A percentile compares a stretch with the other conserved stretches of the same genome.
phyloP scores from a whole-genome alignment of 2,888 invertebrate species.

The Prosapia bicincta region DNA sequence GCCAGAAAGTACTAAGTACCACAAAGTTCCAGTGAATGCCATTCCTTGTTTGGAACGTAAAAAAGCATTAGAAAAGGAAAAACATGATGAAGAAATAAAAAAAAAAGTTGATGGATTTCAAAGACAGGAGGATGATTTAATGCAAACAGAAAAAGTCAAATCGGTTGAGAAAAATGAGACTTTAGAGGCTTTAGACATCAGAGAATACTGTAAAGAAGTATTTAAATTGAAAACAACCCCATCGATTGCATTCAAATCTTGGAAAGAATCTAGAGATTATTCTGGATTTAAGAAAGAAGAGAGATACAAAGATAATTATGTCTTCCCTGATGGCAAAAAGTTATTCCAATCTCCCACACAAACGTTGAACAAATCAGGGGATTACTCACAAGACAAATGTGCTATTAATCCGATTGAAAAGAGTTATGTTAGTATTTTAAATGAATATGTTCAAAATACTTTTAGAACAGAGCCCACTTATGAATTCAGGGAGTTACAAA shows the following conservation, averaged over 20 bases:
- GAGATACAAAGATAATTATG: constrained; percentile 76
- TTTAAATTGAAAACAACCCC: constrained; percentile 83
- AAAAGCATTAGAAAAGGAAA: constrained; percentile 71
- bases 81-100: constrained; percentile 49
- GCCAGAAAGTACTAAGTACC: constrained; percentile 73
- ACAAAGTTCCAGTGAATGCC: constrained; percentile 75
- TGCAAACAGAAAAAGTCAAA: constrained; percentile 79
- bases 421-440: constrained; percentile 92
- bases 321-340: constrained; percentile 86
- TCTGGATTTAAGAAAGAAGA: constrained; percentile 71
- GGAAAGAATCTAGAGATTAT: constrained; percentile 86
- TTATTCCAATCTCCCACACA: constrained; percentile 81
- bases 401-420: constrained; percentile 97
- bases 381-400: constrained; percentile 61
- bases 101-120: constrained; percentile 42
- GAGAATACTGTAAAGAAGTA: constrained; percentile 77
- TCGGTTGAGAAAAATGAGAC: constrained; percentile 83
- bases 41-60: constrained; percentile 91
- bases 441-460: constrained; percentile 96
- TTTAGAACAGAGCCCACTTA: constrained; percentile 91
- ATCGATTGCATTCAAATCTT: constrained; percentile 58
- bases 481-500: constrained; percentile 84
- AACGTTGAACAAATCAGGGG: constrained; percentile 36
- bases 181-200: constrained; percentile 68
- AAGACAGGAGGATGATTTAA: constrained; percentile 2